Percentiles rank a stretch among this genome's conserved stretches.
phyloP scores from a whole-genome alignment of 2,797 vertebrate species.

The Lates japonicus region DNA sequence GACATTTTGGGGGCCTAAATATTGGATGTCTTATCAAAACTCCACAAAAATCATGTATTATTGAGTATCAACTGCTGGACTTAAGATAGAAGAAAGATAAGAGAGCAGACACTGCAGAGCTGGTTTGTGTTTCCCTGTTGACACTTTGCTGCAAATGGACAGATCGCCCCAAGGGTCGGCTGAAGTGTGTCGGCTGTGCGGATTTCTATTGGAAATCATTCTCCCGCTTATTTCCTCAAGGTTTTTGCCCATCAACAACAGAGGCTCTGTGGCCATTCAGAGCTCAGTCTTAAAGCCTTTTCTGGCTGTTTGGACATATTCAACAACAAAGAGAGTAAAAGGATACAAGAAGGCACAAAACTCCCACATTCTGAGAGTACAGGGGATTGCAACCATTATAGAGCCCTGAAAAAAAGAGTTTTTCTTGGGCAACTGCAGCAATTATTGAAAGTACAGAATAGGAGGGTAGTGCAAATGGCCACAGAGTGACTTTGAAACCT shows the following conservation, averaged over 20 bases:
- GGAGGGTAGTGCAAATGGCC: background rate
- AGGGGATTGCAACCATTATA: conserved; percentile 8
- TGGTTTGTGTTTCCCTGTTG: conserved; percentile 62
- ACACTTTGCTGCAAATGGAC: conserved; percentile 66
- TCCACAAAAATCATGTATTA: conserved; percentile 34
- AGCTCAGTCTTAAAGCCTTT: conserved; percentile 35
- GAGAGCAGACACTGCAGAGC: conserved; percentile 38
- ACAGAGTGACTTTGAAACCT: conserved; percentile 3
- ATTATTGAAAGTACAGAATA: conserved; percentile 18
- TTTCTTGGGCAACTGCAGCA: background rate
- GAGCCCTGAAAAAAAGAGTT: conserved; percentile 11
- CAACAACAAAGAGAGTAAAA: conserved; percentile 44
- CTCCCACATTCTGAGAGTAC: conserved; percentile 13
- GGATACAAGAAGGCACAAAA: conserved; percentile 11
- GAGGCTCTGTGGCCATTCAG: conserved; percentile 57
- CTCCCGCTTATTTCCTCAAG: conserved; percentile 73
- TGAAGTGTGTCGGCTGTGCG: conserved; percentile 69
- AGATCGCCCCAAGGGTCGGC: conserved; percentile 66
- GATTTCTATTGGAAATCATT: conserved; percentile 85
- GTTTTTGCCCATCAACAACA: conserved; percentile 72
- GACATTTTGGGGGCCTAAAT: conserved; percentile 33
- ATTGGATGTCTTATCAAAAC: conserved; percentile 33
- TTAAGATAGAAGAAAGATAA: conserved; percentile 38
- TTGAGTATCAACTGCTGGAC: conserved; percentile 32
- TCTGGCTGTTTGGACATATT: conserved; percentile 40